Evolutionary conservation across 2,888 invertebrate species (phyloP).

Genomic region (Parnassius apollo): DNA sequence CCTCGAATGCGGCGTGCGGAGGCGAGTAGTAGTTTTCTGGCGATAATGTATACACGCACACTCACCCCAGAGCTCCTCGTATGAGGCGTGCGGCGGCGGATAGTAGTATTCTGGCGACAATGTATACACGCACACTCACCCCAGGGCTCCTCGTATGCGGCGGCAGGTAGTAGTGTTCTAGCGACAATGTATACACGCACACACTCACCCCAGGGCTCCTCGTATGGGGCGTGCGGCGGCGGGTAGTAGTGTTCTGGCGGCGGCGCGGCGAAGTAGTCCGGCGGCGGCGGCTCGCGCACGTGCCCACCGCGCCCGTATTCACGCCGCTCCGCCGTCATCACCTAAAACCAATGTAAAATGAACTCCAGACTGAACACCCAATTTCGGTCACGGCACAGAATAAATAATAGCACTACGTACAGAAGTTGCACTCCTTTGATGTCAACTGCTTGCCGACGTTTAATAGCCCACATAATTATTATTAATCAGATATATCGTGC

Average conservation of each 20-base stretch:
- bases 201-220: conserved; percentile 37
- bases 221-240: conserved; percentile 56
- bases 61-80: too few species aligned
- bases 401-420: too few species aligned
- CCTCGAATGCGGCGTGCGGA: too few species aligned
- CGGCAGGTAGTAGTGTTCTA: neutral
- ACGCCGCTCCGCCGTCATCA: conserved; percentile 94
- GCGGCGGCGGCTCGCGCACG: conserved; percentile 78
- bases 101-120: conserved; percentile 45
- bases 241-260: conserved; percentile 54
- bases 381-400: too few species aligned
- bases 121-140: conserved; percentile 23
- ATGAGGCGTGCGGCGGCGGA: conserved; percentile 52
- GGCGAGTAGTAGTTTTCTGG: neutral
- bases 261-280: conserved; percentile 51
- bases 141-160: conserved; percentile 45
- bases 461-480: too few species aligned
- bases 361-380: too few species aligned
- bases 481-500: too few species aligned
- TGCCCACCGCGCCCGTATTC: conserved; percentile 88
- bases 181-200: neutral
- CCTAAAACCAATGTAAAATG: conserved; percentile 61
- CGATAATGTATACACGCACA: neutral
- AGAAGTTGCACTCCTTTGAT: too few species aligned
- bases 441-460: too few species aligned